Percentiles rank a stretch among this genome's conserved stretches.
phyloP scores from a whole-genome alignment of 2,113 vertebrate genomes.

The Pao palembangensis region DNA sequence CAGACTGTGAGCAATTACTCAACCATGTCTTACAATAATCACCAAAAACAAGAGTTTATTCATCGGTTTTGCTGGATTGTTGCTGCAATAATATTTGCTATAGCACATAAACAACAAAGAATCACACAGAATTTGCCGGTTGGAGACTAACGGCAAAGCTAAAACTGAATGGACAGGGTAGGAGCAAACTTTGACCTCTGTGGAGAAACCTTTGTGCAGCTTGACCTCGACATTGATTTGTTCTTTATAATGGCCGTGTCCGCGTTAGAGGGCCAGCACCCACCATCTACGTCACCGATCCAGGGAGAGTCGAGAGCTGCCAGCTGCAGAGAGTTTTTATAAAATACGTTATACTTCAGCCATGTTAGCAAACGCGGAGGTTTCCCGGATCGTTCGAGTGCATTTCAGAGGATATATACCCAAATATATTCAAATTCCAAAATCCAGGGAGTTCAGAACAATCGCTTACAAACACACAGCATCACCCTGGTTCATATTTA shows the following conservation, averaged over 20 bases:
- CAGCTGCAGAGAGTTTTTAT: too few relatives aligned
- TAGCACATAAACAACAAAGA: constrained; percentile 3
- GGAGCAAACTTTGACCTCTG: constrained; percentile 76
- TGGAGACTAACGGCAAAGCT: constrained; percentile 23
- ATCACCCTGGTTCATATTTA: neutral
- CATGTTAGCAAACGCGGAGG: too few relatives aligned
- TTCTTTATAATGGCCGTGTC: constrained; percentile 73
- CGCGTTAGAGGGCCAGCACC: constrained; percentile 51
- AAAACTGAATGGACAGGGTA: constrained; percentile 69
- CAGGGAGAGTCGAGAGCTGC: constrained; percentile 8
- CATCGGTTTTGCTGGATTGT: neutral
- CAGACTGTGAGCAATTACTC: neutral
- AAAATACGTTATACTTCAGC: too few relatives aligned
- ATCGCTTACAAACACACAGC: neutral
- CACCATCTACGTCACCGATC: constrained; percentile 29
- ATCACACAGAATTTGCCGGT: neutral
- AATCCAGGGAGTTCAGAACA: too few relatives aligned
- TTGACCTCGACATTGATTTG: constrained; percentile 82
- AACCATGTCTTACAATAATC: neutral
- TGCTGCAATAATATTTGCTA: neutral
- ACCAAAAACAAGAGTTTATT: neutral
- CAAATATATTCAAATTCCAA: too few relatives aligned
- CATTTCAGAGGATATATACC: too few relatives aligned
- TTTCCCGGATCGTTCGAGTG: too few relatives aligned
- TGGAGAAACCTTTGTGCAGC: constrained; percentile 79